Base-by-base conservation (phyloP, 2,113 vertebrate species). In the Xiphophorus hellerii region DNA sequence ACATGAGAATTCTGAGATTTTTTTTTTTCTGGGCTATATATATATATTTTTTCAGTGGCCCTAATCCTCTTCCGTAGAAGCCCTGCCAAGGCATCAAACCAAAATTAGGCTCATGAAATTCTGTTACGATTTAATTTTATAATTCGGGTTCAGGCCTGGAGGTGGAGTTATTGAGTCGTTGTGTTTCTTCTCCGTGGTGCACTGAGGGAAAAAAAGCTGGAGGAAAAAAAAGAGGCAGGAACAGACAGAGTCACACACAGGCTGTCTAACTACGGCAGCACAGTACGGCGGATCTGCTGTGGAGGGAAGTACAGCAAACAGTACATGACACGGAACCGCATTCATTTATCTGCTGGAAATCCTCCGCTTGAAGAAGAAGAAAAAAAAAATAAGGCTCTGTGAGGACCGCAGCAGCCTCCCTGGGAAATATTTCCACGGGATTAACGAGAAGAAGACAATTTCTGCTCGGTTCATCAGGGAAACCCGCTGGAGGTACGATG, bases 381-480 rank as follows among this genome's bases (percentile, higher is more conserved):
- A 67, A 54, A 28, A 28, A 25, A 29, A 68, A 10, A 37, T 2
- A 11, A 58, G 10, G 39, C 44, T 51, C 62, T 81, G 78, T 13
- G 76, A 81, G 76, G 77, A 83, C 84, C 61, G 82, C 82, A 66
- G 85, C 87, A 80, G 74, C 29, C 27, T 11, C 69, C 33, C 20
- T 4, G 58, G 78, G 48, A 69, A 44, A 73, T 5, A 65, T 76
- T 62, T 61, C 30, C 15, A 35, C 61, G 42, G 62, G 39, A 62
- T 51, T 54, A 29, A 71, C 17, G 30, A 44, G 62, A 66, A 69
- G 74, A 76, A 72, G 62, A 69, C 73, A 33, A 77, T 33, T 25
- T 58, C 69, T 84, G 42, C 85, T 73, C 33, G 61, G 51, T 76
- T 17, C 51, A 30, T 64, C 25, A 48, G 4, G 35, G n/a, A 1